Evolutionary conservation across 92 coral and sea anemone genomes (phyloP).

Genomic region (Palythoa grandiflora): DNA sequence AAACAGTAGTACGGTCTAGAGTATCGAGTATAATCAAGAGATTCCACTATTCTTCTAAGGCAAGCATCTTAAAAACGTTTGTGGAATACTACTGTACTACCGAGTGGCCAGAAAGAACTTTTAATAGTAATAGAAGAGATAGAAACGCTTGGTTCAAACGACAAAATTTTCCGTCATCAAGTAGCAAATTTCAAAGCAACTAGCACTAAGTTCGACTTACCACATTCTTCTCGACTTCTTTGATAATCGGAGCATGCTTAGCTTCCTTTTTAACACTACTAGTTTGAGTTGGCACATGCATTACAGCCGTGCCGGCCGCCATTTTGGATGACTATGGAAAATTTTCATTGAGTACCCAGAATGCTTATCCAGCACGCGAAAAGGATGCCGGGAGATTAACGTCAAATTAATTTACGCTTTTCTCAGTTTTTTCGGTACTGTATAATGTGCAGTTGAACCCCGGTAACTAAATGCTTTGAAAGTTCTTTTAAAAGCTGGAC

Average conservation of each 20-base stretch:
- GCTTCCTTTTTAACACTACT: slow-evolving; percentile 83
- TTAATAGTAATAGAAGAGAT: slow-evolving; percentile 26
- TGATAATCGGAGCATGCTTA: slow-evolving; percentile 74
- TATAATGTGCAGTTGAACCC: too few relatives aligned
- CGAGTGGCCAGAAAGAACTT: slow-evolving; percentile 32
- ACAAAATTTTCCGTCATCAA: slow-evolving; percentile 2
- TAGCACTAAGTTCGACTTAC: slow-evolving; percentile 47
- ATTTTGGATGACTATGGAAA: slow-evolving; percentile 96
- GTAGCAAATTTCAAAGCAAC: slow-evolving; percentile 5
- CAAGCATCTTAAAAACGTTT: slow-evolving; percentile 21
- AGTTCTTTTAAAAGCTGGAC: too few relatives aligned
- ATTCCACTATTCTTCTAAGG: neutral
- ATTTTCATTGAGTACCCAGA: slow-evolving; percentile 65
- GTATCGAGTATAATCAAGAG: neutral
- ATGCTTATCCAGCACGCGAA: slow-evolving; percentile 55
- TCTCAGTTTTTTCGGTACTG: too few relatives aligned
- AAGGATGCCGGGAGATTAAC: slow-evolving; percentile 26
- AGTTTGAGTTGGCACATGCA: slow-evolving; percentile 89
- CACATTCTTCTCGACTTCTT: slow-evolving; percentile 80
- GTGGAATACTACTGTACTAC: slow-evolving; percentile 34
- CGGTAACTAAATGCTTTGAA: neutral
- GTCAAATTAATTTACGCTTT: too few relatives aligned
- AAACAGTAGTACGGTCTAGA: neutral
- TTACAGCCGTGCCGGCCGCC: slow-evolving; percentile 99
- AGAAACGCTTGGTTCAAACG: slow-evolving; percentile 42